Base-by-base conservation (phyloP, 2,113 vertebrate genomes). In the Craseonycteris thonglongyai region DNA sequence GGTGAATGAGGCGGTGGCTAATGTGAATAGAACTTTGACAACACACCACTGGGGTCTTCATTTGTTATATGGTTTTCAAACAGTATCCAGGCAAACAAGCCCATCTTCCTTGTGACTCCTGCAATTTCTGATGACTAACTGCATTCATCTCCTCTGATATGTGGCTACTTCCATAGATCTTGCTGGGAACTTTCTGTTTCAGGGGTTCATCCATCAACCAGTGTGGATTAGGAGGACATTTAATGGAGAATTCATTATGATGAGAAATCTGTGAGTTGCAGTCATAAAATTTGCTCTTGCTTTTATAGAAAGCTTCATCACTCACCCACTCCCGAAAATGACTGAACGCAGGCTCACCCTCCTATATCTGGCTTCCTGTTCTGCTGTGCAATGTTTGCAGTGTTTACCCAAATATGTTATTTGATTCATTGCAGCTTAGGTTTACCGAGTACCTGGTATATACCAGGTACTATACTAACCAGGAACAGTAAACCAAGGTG, bases 201-300 rank as follows among this genome's bases (percentile, higher is more conserved):
- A 49, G 71, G 61, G 83, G 21, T 94, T 72, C 96, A 94, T 94
- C 75, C 45, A 90, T 96, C 96, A 97, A 56, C 47, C 47, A 13
- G 26, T 59, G 71, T 90, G 92, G 80, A 90, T 51, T 49, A 84
- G 59, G 95, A 80, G 65, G 66, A 90, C 68, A 47, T 91, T 97
- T 88, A 96, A 93, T 96, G 92, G 92, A 84, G 80, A 97, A 95
- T 95, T 96, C 92, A 93, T 96, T 97, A 97, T 81, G 87, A 90
- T 90, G 95, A 94, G 95, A 95, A 96, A 96, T 95, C 92, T 96
- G 59, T 81, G 90, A 92, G 90, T 81, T 91, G 80, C 47, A 59
- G 84, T 93, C 87, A 96, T 94, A 96, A 95, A 97, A 96, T 96
- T 91, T 94, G 56, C 74, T 88, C 76, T 92, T 0, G 5, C 84